Conservation (phyloP, 2,888 invertebrate genomes). For the Rhagonycha fulva region DNA sequence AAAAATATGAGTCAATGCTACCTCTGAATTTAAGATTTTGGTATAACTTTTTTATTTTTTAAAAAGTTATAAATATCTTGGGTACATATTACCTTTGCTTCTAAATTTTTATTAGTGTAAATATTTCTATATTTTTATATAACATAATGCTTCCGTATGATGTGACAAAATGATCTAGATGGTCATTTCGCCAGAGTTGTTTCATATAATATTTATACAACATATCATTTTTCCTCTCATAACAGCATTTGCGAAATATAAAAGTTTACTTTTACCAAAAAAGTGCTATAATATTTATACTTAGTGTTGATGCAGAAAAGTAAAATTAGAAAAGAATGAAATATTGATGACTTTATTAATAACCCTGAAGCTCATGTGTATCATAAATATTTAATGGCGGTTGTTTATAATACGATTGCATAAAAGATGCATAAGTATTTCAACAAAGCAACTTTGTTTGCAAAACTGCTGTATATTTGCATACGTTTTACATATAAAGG, state of each 20-base stretch:
- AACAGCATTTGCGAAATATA: not conserved
- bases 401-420: not conserved
- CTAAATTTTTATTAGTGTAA: not conserved
- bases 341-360: not conserved
- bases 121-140: not conserved
- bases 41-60: not conserved
- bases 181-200: not conserved
- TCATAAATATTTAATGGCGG: not conserved
- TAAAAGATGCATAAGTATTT: not conserved
- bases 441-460: conserved; percentile 2
- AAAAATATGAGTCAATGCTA: not conserved
- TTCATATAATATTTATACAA: conserved; percentile 1
- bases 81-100: not conserved
- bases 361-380: not conserved
- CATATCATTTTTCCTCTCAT: not conserved
- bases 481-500: conserved; percentile 1
- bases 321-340: not conserved
- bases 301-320: not conserved
- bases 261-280: not conserved
- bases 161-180: not conserved
- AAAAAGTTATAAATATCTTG: not conserved
- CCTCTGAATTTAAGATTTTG: not conserved
- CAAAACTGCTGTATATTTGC: conserved; percentile 7
- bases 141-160: not conserved
- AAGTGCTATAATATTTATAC: not conserved